Conservation (phyloP, 2,113 vertebrate genomes). For the Cyprinodon brontotheroides region DNA sequence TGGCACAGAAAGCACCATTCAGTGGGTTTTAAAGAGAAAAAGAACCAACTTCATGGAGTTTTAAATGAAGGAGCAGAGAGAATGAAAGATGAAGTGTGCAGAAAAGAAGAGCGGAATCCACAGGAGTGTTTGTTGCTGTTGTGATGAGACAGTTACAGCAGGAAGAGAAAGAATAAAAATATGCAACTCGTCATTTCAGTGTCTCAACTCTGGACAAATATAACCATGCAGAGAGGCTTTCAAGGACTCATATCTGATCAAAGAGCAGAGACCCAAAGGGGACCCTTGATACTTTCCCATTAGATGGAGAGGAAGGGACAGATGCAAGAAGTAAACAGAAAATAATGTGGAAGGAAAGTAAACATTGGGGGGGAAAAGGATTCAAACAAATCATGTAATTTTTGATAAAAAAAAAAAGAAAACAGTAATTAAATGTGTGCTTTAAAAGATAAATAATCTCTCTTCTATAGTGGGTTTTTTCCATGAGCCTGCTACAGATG, state of each 20-base stretch:
- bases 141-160: neutral
- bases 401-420: neutral
- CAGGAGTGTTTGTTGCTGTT: conserved; percentile 19
- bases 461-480: neutral
- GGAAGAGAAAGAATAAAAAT: neutral
- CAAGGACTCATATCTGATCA: conserved; percentile 33
- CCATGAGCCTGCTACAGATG: neutral
- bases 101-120: conserved; percentile 19
- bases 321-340: neutral
- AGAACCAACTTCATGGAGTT: neutral
- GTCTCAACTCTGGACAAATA: conserved; percentile 3
- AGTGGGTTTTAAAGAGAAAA: neutral
- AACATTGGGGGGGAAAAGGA: neutral
- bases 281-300: conserved; percentile 28
- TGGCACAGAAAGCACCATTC: conserved; percentile 10
- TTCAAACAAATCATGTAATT: neutral
- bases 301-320: conserved; percentile 13
- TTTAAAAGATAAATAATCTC: neutral
- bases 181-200: neutral
- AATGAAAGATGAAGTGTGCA: neutral
- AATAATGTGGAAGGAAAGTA: neutral
- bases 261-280: conserved; percentile 18
- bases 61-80: neutral
- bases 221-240: conserved; percentile 19
- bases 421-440: neutral